Percentiles rank a stretch among this genome's conserved stretches.
Conservation (phyloP, 2,797 vertebrate species). For the Carcharodon carcharias region DNA sequence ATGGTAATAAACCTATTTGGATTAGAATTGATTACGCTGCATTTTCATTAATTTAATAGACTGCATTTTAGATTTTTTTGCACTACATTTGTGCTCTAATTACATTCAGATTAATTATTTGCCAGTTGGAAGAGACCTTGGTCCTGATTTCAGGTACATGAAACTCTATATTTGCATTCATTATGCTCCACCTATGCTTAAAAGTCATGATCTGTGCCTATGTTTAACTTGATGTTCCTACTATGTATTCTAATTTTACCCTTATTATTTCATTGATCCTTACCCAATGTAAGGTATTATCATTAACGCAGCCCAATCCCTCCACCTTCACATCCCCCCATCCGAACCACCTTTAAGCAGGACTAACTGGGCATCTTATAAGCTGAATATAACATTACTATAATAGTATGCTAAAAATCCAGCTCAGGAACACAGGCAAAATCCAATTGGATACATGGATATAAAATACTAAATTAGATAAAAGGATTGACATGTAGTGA, state of each 20-base stretch:
- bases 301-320: background rate
- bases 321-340: background rate
- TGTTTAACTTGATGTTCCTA: background rate
- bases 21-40: background rate
- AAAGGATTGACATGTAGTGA: background rate
- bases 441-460: background rate
- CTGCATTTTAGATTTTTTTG: background rate
- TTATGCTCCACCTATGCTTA: background rate
- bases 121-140: background rate
- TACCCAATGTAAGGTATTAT: background rate
- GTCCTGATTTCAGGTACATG: background rate
- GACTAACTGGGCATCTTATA: background rate
- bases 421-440: background rate
- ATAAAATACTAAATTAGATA: background rate
- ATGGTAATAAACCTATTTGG: background rate
- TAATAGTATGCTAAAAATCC: background rate
- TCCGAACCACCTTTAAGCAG: background rate
- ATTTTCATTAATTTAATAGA: background rate
- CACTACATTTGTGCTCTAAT: background rate
- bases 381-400: background rate
- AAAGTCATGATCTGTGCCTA: background rate
- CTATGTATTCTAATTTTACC: background rate
- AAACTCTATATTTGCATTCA: background rate
- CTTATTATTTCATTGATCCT: background rate
- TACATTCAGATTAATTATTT: background rate